phyloP scores from a whole-genome alignment of 1,140 invertebrate genomes.

The Zelostemma sp. region DNA sequence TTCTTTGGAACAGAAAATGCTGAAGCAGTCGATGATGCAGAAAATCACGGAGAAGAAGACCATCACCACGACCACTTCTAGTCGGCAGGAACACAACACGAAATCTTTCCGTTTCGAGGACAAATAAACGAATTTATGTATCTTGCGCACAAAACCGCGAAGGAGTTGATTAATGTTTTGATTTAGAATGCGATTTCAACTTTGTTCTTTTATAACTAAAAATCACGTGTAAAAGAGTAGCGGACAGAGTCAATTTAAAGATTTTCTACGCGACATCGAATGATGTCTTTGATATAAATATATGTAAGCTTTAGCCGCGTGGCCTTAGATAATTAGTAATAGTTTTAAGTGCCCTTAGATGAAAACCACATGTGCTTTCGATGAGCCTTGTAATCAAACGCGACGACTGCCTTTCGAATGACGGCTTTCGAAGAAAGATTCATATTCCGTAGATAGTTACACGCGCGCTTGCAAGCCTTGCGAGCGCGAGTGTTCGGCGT shows the following conservation, averaged over 20 bases:
- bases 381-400: constrained; percentile 37
- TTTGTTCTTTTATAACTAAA: too few relatives aligned
- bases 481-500: constrained; percentile 30
- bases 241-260: too few relatives aligned
- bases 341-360: constrained; percentile 65
- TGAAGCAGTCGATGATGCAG: constrained; percentile 70
- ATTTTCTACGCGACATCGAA: constrained; percentile 2
- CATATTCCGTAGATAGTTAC: constrained; percentile 16
- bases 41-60: constrained; percentile 72
- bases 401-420: constrained; percentile 41
- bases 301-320: constrained; percentile 44
- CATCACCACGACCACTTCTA: constrained; percentile 66
- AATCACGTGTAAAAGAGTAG: too few relatives aligned
- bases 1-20: constrained; percentile 67
- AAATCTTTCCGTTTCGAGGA: constrained; percentile 70
- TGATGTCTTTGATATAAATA: constrained; percentile 36
- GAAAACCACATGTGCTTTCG: constrained; percentile 58
- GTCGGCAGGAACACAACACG: constrained; percentile 68
- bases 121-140: constrained; percentile 43
- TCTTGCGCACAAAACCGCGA: too few relatives aligned
- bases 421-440: constrained; percentile 28
- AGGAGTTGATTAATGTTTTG: too few relatives aligned
- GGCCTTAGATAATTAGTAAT: constrained; percentile 50
- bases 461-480: constrained; percentile 20
- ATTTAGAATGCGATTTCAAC: too few relatives aligned